A percentile compares a stretch with the other conserved stretches of the same genome.
These are phyloP conservation scores for Dicycla oo DNA, from an alignment of 2,888 invertebrate species.

Conservation along the genomic window DNA sequence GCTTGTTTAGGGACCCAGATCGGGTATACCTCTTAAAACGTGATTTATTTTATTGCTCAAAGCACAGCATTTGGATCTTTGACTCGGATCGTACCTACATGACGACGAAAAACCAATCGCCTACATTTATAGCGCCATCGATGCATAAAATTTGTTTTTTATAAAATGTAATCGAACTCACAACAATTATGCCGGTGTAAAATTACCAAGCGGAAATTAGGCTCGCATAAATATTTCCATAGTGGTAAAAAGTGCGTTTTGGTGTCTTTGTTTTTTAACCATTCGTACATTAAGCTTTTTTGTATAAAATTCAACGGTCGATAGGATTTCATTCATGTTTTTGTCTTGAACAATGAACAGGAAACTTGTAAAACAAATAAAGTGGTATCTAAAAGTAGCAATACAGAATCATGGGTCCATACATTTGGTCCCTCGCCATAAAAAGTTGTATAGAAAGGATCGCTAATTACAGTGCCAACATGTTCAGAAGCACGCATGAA, in stretches of 20 bases:
- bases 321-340: slow-evolving; percentile 51
- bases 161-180: slow-evolving; percentile 76
- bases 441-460: slow-evolving; percentile 82
- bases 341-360: slow-evolving; percentile 26
- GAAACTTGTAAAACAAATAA: slow-evolving; percentile 45
- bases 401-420: slow-evolving; percentile 47
- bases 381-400: slow-evolving; percentile 32
- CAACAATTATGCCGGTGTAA: slow-evolving; percentile 75
- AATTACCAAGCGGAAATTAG: slow-evolving; percentile 76
- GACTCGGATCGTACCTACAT: slow-evolving; percentile 74
- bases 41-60: slow-evolving; percentile 89
- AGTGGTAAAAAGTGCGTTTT: slow-evolving; percentile 59
- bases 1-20: slow-evolving; percentile 85
- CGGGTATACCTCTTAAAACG: slow-evolving; percentile 86
- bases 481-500: slow-evolving; percentile 85
- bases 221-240: slow-evolving; percentile 71
- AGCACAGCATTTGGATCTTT: slow-evolving; percentile 83
- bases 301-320: slow-evolving; percentile 22
- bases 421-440: slow-evolving; percentile 66
- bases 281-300: slow-evolving; percentile 38
- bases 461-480: slow-evolving; percentile 86
- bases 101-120: slow-evolving; percentile 76
- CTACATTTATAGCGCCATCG: slow-evolving; percentile 80
- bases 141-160: slow-evolving; percentile 80
- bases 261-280: slow-evolving; percentile 47